Evolutionary conservation across 2,113 vertebrate genomes (phyloP), one percentile per base, ranked within the genome.

Genomic region (Rhinolophus ferrumequinum): DNA sequence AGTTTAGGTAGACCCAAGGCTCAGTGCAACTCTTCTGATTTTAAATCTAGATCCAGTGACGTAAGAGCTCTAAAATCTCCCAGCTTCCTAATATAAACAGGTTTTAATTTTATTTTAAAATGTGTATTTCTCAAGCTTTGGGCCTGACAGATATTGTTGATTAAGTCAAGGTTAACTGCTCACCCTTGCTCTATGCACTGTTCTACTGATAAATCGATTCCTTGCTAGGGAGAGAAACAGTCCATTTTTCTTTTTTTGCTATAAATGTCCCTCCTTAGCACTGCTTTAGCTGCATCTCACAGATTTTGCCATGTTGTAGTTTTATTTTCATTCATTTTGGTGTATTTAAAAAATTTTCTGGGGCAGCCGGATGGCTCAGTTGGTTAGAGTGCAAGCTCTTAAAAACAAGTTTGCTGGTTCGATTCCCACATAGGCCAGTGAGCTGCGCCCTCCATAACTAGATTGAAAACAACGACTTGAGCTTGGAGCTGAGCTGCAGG

Each of bases 261-360:
- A 47, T 73, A 38, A 84, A 69, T 84, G 52, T 56, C 73, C 79
- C 15, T 87, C 35, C 16, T 52, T 22, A 14, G 80, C 15, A 30
- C 11, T 54, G 62, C 85, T 50, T 93, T 83, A 35, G 69, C 85
- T 62, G n/a, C 12, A 11, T 54, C 52, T 60, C 19, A 80, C 38
- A 70, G 28, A 70, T 66, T 76, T 77, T 77, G 14, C 72, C 8
- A 69, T 76, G 47, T 8, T 56, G 12, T 44, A 47, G 38, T 72
- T 75, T 90, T 50, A 72, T 62, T 77, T 94, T 96, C 7, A 70
- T 72, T 95, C 8, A 86, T 89, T 92, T 93, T 2, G 0, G 26
- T 44, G 38, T 52, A 41, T 76, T 91, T 62, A 2, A 4, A 70
- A 38, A 0, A 6, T 58, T 44, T 44, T 44, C 41, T 44, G 41